Evolutionary conservation across 2,113 vertebrate genomes (phyloP).

Genomic region (Phrynosoma platyrhinos): DNA sequence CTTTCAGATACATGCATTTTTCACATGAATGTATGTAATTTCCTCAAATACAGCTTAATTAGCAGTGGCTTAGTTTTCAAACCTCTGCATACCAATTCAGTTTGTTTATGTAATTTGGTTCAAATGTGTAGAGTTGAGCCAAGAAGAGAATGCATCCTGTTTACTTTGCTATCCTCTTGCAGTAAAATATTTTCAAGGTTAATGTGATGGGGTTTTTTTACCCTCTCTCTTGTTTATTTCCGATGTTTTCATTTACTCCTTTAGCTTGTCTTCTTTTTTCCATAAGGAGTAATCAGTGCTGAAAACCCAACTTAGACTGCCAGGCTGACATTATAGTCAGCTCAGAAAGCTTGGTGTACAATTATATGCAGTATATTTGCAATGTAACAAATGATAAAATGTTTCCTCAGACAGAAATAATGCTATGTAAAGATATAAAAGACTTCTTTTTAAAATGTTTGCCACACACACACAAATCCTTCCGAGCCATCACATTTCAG

Average conservation of each 20-base stretch:
- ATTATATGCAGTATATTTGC: background rate
- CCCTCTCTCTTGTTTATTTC: background rate
- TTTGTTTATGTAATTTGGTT: background rate
- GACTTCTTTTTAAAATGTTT: slow-evolving; percentile 11
- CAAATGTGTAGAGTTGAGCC: background rate
- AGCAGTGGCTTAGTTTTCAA: background rate
- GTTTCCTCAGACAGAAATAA: rapidly evolving
- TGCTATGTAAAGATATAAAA: background rate
- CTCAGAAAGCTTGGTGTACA: background rate
- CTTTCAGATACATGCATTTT: background rate
- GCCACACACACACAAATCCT: background rate
- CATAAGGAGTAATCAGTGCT: slow-evolving; percentile 17
- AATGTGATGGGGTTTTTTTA: background rate
- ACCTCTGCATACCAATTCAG: background rate
- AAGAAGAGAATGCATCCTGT: background rate
- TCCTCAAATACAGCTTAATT: background rate
- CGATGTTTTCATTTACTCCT: background rate
- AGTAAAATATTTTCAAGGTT: background rate
- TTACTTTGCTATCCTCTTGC: background rate
- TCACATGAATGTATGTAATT: background rate
- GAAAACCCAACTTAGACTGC: background rate
- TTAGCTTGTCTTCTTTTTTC: slow-evolving; percentile 1
- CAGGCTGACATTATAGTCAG: background rate
- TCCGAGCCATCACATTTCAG: background rate
- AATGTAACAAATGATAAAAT: background rate